Evolutionary conservation across 2,113 vertebrate species (phyloP).

Genomic region (Rana temporaria): DNA sequence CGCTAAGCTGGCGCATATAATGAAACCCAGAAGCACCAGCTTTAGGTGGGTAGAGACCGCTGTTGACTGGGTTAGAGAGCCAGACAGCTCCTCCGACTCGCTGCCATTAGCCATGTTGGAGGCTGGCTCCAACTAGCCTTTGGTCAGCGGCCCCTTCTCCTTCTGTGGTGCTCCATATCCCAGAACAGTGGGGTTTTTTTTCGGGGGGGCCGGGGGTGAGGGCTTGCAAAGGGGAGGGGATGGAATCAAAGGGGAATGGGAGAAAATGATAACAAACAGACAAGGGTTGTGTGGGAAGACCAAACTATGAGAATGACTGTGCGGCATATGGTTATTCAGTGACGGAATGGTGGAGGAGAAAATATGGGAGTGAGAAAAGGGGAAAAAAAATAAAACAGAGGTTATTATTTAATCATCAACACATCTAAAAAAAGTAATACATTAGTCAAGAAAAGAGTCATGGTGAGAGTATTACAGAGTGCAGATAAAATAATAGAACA

Average conservation of each 20-base stretch:
- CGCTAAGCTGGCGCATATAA: conserved; percentile 89
- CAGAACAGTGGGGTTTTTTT: neutral
- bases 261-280: neutral
- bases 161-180: conserved; percentile 45
- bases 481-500: too few species aligned
- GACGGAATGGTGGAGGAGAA: conserved; percentile 16
- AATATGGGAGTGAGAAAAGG: conserved; percentile 19
- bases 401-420: conserved; percentile 35
- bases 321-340: neutral
- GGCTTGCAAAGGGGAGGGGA: conserved; percentile 54
- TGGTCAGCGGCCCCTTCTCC: conserved; percentile 48
- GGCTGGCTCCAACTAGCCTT: conserved; percentile 53
- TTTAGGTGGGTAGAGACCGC: conserved; percentile 87
- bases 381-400: neutral
- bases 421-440: conserved; percentile 2
- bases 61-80: conserved; percentile 72
- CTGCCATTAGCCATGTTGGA: conserved; percentile 81
- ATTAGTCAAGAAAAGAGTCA: neutral
- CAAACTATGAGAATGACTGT: conserved; percentile 12
- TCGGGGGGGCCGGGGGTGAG: conserved; percentile 13
- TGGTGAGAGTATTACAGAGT: too few species aligned
- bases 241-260: conserved; percentile 7
- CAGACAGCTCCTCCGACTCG: conserved; percentile 79
- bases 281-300: conserved; percentile 16
- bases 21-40: conserved; percentile 88